A percentile compares a stretch with the other conserved stretches of the same genome.
These are phyloP conservation scores for Ceratina australensis DNA, from an alignment of 1,140 invertebrate genomes.

Conservation along the genomic window DNA sequence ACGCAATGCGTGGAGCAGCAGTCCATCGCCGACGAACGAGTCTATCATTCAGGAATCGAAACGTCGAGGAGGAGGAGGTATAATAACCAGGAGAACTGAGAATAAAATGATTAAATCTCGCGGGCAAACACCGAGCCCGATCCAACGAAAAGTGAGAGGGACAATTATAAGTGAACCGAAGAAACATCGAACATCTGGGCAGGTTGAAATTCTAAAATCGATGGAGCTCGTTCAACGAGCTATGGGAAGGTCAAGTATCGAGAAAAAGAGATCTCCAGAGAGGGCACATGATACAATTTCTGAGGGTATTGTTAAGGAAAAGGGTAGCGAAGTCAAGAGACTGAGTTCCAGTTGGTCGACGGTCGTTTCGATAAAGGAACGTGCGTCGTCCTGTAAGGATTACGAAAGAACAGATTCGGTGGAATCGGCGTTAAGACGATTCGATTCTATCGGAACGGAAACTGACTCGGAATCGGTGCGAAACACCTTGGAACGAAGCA, in stretches of 20 bases:
- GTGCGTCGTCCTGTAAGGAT: constrained; percentile 27
- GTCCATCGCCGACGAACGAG: not conserved
- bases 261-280: too few relatives aligned
- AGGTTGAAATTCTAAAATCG: not conserved
- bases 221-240: not conserved
- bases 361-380: not conserved
- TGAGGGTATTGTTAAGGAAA: not conserved
- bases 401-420: constrained; percentile 62
- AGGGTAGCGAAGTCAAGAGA: not conserved
- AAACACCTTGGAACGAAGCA: constrained; percentile 3
- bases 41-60: not conserved
- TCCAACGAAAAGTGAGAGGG: not conserved
- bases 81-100: not conserved
- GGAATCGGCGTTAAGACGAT: constrained; percentile 64
- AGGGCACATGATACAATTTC: not conserved
- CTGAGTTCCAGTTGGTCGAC: not conserved
- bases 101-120: not conserved
- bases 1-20: not conserved
- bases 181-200: not conserved
- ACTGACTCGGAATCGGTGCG: constrained; percentile 11
- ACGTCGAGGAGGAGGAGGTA: too few relatives aligned
- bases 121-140: not conserved
- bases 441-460: constrained; percentile 60
- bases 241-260: not conserved
- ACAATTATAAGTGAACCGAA: not conserved